Evolutionary conservation across 35 echinoderm and acorn worm genomes (phyloP).

Genomic region (Apostichopus californicus): DNA sequence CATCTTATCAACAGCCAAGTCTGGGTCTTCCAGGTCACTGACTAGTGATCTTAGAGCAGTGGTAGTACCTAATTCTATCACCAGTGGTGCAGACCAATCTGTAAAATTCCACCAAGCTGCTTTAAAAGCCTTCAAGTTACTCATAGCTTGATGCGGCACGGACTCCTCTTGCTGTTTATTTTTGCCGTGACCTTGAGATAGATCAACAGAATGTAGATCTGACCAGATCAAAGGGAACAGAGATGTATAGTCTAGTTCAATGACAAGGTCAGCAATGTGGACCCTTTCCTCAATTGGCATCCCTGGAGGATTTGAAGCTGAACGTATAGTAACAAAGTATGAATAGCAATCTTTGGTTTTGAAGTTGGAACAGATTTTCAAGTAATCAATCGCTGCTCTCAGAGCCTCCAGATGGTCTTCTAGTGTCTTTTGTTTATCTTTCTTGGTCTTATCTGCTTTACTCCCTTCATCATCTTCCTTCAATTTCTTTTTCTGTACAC

Average conservation of each 20-base stretch:
- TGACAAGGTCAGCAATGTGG: neutral
- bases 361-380: slow-evolving; percentile 26
- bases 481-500: slow-evolving; percentile 8
- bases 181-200: slow-evolving; percentile 40
- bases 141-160: slow-evolving; percentile 26
- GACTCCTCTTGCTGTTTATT: neutral
- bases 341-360: slow-evolving; percentile 34
- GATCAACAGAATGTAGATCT: slow-evolving; percentile 48
- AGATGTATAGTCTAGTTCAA: slow-evolving; percentile 27
- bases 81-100: slow-evolving; percentile 61
- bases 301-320: neutral
- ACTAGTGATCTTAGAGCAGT: slow-evolving; percentile 60
- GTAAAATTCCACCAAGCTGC: slow-evolving; percentile 85
- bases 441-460: neutral
- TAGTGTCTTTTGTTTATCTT: neutral
- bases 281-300: neutral
- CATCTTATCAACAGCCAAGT: slow-evolving; percentile 61
- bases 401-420: slow-evolving; percentile 28
- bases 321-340: neutral
- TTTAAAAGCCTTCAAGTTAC: slow-evolving; percentile 40
- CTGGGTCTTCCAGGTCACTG: slow-evolving; percentile 75
- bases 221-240: slow-evolving; percentile 34
- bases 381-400: neutral
- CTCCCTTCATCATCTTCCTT: neutral
- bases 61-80: slow-evolving; percentile 40